Evolutionary conservation across 2,888 invertebrate genomes (phyloP).

Genomic region (Andrena bicolor): DNA sequence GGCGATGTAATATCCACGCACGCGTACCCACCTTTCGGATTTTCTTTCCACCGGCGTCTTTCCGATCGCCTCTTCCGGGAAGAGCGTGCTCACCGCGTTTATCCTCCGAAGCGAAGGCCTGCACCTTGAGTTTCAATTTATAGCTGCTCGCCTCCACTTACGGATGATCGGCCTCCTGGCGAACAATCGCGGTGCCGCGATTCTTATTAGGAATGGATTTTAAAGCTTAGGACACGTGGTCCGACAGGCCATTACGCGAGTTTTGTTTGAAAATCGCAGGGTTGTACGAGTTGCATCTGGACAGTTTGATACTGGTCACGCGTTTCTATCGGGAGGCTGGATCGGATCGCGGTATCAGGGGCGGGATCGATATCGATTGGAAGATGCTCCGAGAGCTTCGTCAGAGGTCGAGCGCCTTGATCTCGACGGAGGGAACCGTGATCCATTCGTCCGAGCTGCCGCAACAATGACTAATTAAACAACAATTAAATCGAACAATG

Average conservation of each 20-base stretch:
- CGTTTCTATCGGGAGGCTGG: conserved; percentile 23
- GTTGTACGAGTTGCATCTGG: no score
- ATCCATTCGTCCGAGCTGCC: conserved; percentile 38
- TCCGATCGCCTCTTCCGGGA: conserved; percentile 59
- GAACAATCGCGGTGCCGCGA: no score
- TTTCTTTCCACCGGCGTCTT: conserved; percentile 54
- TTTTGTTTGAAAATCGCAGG: no score
- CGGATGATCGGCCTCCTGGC: not conserved
- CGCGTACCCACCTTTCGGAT: conserved; percentile 62
- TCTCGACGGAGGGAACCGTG: conserved; percentile 40
- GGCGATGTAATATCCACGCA: conserved; percentile 62
- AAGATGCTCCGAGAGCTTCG: conserved; percentile 35
- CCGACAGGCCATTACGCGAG: no score
- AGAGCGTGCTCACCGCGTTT: conserved; percentile 22
- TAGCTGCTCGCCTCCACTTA: not conserved
- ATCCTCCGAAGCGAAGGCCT: not conserved
- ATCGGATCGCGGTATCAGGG: conserved; percentile 67
- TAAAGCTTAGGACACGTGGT: no score
- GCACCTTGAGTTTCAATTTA: conserved; percentile 43
- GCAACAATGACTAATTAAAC: conserved; percentile 78
- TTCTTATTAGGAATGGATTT: no score
- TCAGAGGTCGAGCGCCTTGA: conserved; percentile 48
- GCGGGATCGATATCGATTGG: conserved; percentile 66
- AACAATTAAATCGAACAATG: conserved; percentile 74
- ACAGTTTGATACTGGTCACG: no score